Evolutionary conservation across 2,888 invertebrate genomes (phyloP).

Genomic region (Cantharis nigra): DNA sequence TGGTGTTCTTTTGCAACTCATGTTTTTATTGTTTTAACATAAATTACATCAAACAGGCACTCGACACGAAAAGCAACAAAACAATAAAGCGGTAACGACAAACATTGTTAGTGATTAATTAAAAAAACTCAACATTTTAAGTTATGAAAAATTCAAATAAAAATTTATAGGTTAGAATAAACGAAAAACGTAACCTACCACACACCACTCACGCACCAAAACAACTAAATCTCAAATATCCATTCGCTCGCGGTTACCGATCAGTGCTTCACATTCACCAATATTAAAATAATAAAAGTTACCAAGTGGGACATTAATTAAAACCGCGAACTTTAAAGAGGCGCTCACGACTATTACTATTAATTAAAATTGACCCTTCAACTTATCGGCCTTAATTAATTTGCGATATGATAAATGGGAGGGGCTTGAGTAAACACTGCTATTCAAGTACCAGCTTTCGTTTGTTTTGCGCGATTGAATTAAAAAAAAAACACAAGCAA

Average conservation of each 20-base stretch:
- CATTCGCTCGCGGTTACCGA: background rate
- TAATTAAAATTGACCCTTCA: background rate
- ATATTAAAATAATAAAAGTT: constrained; percentile 4
- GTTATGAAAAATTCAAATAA: constrained; percentile 21
- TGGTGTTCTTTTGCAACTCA: constrained; percentile 25
- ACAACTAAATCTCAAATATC: constrained; percentile 39
- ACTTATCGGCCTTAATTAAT: background rate
- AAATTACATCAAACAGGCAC: constrained; percentile 15
- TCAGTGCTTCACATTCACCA: constrained; percentile 5
- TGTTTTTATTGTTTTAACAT: constrained; percentile 3
- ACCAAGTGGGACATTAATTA: background rate
- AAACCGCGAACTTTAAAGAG: background rate
- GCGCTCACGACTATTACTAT: background rate
- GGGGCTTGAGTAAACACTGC: background rate
- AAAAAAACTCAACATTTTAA: constrained; percentile 15
- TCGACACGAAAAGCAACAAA: constrained; percentile 20
- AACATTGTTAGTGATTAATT: constrained; percentile 15
- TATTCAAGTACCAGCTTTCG: background rate
- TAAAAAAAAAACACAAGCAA: background rate
- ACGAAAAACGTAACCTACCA: constrained; percentile 45
- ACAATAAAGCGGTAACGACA: constrained; percentile 12
- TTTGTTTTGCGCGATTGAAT: background rate
- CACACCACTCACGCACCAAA: constrained; percentile 43
- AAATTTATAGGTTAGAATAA: constrained; percentile 34
- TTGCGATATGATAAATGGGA: background rate